A percentile compares a stretch with the other conserved stretches of the same genome.
Conservation (phyloP, 2,888 invertebrate genomes). For the Lasius platythorax region DNA sequence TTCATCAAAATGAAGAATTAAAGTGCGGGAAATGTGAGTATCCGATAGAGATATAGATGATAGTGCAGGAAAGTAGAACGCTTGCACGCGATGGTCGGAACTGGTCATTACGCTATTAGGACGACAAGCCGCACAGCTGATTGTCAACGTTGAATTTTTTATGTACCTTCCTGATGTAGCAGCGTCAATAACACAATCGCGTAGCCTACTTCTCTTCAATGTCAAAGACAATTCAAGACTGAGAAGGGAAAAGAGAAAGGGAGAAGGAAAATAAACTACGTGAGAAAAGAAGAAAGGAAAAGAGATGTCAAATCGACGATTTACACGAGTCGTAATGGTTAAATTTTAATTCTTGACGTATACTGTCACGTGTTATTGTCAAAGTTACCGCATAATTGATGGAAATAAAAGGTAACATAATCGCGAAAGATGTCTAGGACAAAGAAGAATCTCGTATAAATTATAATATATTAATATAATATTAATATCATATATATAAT, state of each 20-base stretch:
- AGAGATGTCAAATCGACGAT: not conserved
- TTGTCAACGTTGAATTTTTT: conserved; percentile 5
- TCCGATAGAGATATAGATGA: not conserved
- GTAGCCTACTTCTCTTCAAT: not conserved
- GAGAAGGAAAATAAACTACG: not conserved
- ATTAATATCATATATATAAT: too few relatives aligned
- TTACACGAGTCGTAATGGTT: too few relatives aligned
- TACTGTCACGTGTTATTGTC: not conserved
- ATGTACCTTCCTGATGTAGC: not conserved
- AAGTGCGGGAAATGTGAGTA: not conserved
- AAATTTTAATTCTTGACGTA: not conserved
- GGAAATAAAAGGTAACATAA: not conserved
- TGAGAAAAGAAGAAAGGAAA: too few relatives aligned
- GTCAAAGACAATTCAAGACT: not conserved
- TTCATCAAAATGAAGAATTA: not conserved
- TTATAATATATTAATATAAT: too few relatives aligned
- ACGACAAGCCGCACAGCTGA: not conserved
- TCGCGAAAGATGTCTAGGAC: not conserved
- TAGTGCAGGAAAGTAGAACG: not conserved
- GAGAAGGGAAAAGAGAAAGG: not conserved
- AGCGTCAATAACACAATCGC: not conserved
- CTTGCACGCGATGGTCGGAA: not conserved
- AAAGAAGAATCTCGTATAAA: not conserved
- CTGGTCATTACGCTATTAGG: not conserved
- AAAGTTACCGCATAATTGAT: not conserved